These are phyloP conservation scores for Papilio machaon DNA, from an alignment of 1,140 invertebrate species.

Conservation along the genomic window DNA sequence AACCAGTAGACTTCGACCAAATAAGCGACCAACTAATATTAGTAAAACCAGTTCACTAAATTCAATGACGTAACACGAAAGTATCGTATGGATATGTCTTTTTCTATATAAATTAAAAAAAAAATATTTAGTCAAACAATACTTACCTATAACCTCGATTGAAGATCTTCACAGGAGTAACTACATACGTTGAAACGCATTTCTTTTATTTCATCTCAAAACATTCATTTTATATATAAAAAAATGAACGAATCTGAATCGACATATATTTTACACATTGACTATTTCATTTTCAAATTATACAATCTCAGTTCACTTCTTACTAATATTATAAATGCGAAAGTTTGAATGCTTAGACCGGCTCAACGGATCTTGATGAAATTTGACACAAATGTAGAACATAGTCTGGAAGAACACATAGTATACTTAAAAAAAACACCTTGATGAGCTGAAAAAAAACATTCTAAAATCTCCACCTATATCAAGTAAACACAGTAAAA, in stretches of 20 bases:
- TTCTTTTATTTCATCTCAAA: too few species aligned
- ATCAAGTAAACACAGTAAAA: neutral
- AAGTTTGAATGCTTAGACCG: too few species aligned
- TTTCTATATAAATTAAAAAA: neutral
- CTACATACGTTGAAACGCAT: neutral
- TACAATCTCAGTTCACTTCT: too few species aligned
- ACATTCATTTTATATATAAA: too few species aligned
- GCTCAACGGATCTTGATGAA: too few species aligned
- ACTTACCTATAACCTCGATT: neutral
- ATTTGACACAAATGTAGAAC: too few species aligned
- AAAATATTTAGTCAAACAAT: neutral
- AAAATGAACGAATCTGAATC: too few species aligned
- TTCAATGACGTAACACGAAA: neutral
- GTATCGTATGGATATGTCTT: conserved; percentile 45
- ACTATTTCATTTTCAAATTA: too few species aligned
- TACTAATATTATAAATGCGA: too few species aligned
- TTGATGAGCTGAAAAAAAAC: neutral
- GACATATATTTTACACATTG: neutral
- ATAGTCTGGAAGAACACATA: neutral
- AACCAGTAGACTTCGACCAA: too few species aligned
- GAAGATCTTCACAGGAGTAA: neutral
- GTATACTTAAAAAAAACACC: neutral
- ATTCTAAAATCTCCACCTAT: neutral
- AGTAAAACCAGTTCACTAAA: conserved; percentile 11
- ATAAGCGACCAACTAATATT: too few species aligned